phyloP scores from a whole-genome alignment of 2,888 invertebrate species.

The Dichetophora obliterata region DNA sequence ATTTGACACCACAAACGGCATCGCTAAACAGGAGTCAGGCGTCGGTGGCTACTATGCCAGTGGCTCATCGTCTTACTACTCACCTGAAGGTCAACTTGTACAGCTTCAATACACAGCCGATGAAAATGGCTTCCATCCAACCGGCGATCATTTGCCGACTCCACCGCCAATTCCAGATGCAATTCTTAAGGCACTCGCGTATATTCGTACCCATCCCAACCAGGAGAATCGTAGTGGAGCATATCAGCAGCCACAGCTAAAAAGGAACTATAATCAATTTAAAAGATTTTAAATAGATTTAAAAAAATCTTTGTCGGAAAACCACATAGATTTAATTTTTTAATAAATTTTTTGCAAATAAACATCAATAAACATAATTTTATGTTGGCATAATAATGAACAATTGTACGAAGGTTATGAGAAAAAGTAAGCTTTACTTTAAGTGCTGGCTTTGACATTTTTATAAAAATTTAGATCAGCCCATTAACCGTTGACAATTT shows the following conservation, averaged over 20 bases:
- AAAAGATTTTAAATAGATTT: no score
- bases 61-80: slow-evolving; percentile 72
- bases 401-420: no score
- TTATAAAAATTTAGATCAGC: no score
- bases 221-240: slow-evolving; percentile 57
- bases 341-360: no score
- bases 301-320: no score
- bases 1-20: slow-evolving; percentile 76
- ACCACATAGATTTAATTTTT: neutral
- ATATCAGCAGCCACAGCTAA: slow-evolving; percentile 37
- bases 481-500: no score
- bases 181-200: slow-evolving; percentile 63
- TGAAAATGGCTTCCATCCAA: slow-evolving; percentile 73
- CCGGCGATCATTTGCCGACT: slow-evolving; percentile 69
- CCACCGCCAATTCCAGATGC: slow-evolving; percentile 66
- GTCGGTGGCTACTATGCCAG: slow-evolving; percentile 72
- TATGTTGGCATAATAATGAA: no score
- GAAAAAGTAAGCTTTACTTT: no score
- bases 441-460: no score
- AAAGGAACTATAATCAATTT: slow-evolving; percentile 15
- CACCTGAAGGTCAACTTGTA: slow-evolving; percentile 71
- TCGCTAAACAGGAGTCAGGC: slow-evolving; percentile 73
- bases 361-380: no score
- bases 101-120: slow-evolving; percentile 72
- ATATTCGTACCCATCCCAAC: slow-evolving; percentile 65